Evolutionary conservation across 2,888 invertebrate genomes (phyloP).

Genomic region (Diarsia dahlii): DNA sequence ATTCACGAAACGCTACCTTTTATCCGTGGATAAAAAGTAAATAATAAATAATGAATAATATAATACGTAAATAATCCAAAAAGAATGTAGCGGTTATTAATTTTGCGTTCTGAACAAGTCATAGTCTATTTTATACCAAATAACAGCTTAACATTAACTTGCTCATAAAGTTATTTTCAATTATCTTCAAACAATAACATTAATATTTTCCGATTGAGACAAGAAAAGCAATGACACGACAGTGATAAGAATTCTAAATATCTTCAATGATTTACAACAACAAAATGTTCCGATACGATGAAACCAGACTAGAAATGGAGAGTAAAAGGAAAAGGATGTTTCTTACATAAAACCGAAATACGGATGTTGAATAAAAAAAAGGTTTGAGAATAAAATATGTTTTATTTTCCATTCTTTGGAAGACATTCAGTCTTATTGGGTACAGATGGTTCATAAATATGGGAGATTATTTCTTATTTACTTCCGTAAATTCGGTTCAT

Average conservation of each 20-base stretch:
- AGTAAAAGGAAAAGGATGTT: conserved; percentile 10
- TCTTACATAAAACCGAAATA: conserved; percentile 20
- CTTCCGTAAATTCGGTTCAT: neutral
- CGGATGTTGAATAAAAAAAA: conserved; percentile 6
- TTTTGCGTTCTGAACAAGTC: neutral
- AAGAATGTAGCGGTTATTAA: neutral
- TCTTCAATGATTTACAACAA: conserved; percentile 20
- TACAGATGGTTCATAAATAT: neutral
- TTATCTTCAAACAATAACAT: neutral
- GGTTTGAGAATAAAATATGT: conserved; percentile 1
- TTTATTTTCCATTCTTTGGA: neutral
- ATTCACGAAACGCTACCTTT: neutral
- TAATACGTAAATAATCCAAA: neutral
- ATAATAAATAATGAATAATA: too few relatives aligned
- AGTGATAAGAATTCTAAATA: conserved; percentile 20
- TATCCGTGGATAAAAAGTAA: neutral
- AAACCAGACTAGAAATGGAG: conserved; percentile 14
- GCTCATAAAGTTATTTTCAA: neutral
- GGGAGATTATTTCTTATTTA: neutral
- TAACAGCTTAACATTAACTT: neutral
- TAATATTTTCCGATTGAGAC: conserved; percentile 3
- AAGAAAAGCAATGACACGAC: neutral
- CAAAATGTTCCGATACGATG: conserved; percentile 12
- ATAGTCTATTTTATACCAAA: neutral
- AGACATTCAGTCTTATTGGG: neutral